Evolutionary conservation across 2,797 vertebrate species (phyloP).

Genomic region (Silurus aristotelis): DNA sequence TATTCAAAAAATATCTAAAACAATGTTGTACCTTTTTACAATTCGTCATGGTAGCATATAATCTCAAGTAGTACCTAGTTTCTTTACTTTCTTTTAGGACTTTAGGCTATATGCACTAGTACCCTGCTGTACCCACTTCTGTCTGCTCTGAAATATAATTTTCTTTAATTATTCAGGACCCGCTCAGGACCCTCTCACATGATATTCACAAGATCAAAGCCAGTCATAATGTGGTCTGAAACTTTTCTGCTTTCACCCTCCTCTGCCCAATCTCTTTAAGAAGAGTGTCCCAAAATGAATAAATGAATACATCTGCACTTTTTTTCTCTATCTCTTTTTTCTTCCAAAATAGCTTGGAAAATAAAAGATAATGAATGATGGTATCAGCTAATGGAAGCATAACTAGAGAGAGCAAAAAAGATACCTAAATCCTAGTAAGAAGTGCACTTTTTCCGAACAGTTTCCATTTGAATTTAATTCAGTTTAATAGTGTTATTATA

Average conservation of each 20-base stretch:
- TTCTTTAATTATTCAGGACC: constrained; percentile 52
- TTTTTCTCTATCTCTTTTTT: neutral
- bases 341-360: constrained; percentile 34
- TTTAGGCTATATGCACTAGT: neutral
- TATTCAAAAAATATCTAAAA: constrained; percentile 1
- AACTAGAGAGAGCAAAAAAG: neutral
- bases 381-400: neutral
- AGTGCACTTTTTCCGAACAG: neutral
- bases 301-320: constrained; percentile 46
- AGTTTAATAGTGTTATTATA: neutral
- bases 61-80: neutral
- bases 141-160: constrained; percentile 44
- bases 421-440: neutral
- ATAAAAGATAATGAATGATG: constrained; percentile 27
- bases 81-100: constrained; percentile 10
- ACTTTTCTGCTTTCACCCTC: constrained; percentile 17
- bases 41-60: constrained; percentile 13
- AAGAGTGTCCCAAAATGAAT: constrained; percentile 51
- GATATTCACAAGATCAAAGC: constrained; percentile 50
- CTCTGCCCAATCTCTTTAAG: constrained; percentile 24
- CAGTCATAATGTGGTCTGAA: constrained; percentile 25
- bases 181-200: neutral
- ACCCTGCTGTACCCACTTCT: constrained; percentile 14
- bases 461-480: neutral
- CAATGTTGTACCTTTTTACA: neutral